These are phyloP conservation scores for Xenopus tropicalis DNA, from an alignment of 2,113 vertebrate genomes.

Conservation along the genomic window UCB_Xtro_10.0 CM004446.2:32839501-32840000, in stretches of 20 bases:
- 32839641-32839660: neutral
- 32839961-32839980: too few species aligned
- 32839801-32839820: neutral
- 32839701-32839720: constrained; percentile 22
- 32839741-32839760: constrained; percentile 9
- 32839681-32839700: neutral
- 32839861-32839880: too few species aligned
- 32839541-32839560: constrained; percentile 24
- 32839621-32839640: constrained; percentile 9
- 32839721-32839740: constrained; percentile 26
- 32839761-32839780: constrained; percentile 4
- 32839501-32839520: constrained; percentile 17
- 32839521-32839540: neutral
- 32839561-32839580: constrained; percentile 38
- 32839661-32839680: neutral
- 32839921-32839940: too few species aligned
- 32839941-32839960: too few species aligned
- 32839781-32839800: neutral
- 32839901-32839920: too few species aligned
- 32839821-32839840: neutral
- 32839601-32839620: constrained; percentile 25
- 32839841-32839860: too few species aligned
- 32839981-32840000: too few species aligned
- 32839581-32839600: constrained; percentile 38
- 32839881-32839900: too few species aligned